Evolutionary conservation across 2,888 invertebrate species (phyloP), one percentile per base, ranked within the genome.

Genomic region (Lagria hirta): DNA sequence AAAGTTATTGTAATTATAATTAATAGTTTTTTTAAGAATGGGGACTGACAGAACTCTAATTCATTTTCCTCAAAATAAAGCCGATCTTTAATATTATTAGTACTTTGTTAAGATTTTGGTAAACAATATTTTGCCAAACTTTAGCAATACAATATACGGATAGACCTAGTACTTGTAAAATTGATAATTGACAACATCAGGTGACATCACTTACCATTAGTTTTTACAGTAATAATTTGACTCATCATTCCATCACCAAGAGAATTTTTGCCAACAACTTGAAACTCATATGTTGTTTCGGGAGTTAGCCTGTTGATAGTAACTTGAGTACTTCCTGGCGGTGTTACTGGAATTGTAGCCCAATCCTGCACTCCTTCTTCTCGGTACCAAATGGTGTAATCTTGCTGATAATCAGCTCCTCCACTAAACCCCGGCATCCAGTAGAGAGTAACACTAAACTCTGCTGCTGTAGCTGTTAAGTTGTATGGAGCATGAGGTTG

Each of bases 401-500:
- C 89, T 71, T 96, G 96, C 69, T 91, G 89, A 75, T 91, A 93
- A 75, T 92, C 91, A 7, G 91, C 90, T 13, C 95, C 95, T 28
- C 95, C 96, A 62, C 93, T 92, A 72, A 96, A 91, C 2, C 94
- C 96, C 6, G 97, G 95, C 70, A 92, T 78, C 96, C 97, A 97
- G 51, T 83, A 83, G 42, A 97, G 75, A 34, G 89, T 89, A 46
- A 95, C 94, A 48, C 90, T 84, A 71, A 93, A 94, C 73, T 92
- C 88, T 1, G 87, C 88, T 24, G 93, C 87, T 28, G 86, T 52
- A 21, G 91, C 94, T 14, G 91, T 87, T 46, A 97, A 83, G 74
- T 97, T 97, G 77, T 92, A 92, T 0, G 97, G 97, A 24, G 97
- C 95, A 74, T 97, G 96, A 8, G 96, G 96, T 65, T 95, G 93